phyloP scores from a whole-genome alignment of 2,797 vertebrate species.

The Eremophila alpestris region DNA sequence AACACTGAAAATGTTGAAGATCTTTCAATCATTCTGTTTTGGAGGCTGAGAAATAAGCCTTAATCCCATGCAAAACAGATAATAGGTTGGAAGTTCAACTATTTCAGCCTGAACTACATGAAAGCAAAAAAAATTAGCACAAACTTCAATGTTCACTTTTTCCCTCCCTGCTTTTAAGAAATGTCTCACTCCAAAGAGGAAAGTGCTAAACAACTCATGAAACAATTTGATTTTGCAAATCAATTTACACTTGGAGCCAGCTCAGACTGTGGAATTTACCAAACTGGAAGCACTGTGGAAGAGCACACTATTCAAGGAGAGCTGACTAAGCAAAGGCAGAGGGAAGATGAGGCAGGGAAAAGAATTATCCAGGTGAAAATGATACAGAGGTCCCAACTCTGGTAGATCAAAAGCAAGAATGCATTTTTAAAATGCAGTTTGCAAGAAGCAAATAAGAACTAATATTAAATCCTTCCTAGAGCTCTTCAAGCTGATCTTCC shows the following conservation, averaged over 20 bases:
- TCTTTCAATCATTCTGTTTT: neutral
- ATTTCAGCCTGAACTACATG: neutral
- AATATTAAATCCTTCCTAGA: neutral
- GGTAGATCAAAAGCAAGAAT: neutral
- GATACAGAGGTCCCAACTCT: neutral
- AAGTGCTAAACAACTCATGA: neutral
- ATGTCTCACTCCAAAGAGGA: neutral
- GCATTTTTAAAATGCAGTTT: neutral
- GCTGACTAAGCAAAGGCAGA: neutral
- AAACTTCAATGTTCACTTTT: neutral
- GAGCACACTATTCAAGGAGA: neutral
- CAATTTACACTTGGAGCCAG: neutral
- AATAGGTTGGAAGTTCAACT: neutral
- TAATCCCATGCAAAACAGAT: neutral
- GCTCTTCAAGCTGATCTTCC: neutral
- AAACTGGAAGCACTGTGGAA: neutral
- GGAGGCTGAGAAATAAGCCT: neutral
- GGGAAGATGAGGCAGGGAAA: accelerated
- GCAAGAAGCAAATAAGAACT: neutral
- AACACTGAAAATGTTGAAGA: neutral
- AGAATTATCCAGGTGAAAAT: neutral
- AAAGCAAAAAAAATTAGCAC: neutral
- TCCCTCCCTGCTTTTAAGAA: neutral
- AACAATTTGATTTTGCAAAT: neutral
- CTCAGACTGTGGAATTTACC: neutral